phyloP scores from a whole-genome alignment of 2,113 vertebrate genomes.

The Pseudopipra pipra region DNA sequence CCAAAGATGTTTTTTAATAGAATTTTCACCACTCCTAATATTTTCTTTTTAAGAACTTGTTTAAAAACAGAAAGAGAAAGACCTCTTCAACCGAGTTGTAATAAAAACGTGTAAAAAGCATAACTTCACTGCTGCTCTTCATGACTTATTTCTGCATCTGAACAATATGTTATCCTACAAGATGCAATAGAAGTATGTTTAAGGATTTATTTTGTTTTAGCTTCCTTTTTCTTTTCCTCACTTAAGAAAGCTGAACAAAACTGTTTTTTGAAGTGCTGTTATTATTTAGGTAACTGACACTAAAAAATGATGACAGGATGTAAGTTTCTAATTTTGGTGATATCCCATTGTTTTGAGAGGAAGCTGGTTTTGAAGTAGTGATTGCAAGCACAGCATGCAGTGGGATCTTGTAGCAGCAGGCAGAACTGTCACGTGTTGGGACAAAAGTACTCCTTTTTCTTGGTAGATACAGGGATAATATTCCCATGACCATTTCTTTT shows the following conservation, averaged over 20 bases:
- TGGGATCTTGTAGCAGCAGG: conserved; percentile 8
- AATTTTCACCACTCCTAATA: not conserved
- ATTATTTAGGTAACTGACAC: conserved; percentile 42
- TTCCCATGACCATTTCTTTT: not conserved
- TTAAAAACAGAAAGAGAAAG: not conserved
- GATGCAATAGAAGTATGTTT: not conserved
- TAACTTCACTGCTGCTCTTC: not conserved
- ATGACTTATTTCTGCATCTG: not conserved
- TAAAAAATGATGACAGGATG: conserved; percentile 17
- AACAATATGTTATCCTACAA: not conserved
- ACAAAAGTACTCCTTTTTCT: conserved; percentile 6
- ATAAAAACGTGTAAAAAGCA: not conserved
- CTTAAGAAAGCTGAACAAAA: not conserved
- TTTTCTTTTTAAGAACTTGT: not conserved
- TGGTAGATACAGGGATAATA: not conserved
- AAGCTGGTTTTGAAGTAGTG: conserved; percentile 34
- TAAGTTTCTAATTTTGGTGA: conserved; percentile 52
- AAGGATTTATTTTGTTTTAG: not conserved
- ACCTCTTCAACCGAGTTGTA: not conserved
- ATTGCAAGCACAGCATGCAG: conserved; percentile 42
- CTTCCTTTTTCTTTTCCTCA: not conserved
- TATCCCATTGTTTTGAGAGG: conserved; percentile 42
- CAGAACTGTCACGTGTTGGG: not conserved
- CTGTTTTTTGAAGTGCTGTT: conserved; percentile 9
- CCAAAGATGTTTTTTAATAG: not conserved